These are phyloP conservation scores for Pocillopora damicornis DNA, from an alignment of 64 coral and sea anemone genomes.

Conservation along the genomic window DNA sequence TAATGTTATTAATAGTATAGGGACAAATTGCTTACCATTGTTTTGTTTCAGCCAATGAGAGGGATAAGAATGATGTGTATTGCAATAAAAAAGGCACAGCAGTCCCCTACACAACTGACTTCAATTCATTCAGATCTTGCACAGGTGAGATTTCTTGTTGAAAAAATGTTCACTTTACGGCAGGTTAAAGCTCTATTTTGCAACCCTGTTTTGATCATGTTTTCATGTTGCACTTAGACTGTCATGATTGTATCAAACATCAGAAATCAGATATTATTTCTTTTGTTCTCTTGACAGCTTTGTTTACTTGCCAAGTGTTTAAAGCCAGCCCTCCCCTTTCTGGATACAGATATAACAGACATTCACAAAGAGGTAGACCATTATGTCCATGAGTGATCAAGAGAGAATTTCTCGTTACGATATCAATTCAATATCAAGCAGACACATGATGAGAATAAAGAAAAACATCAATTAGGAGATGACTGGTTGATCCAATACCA, in stretches of 20 bases:
- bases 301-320: slow-evolving; percentile 96
- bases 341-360: slow-evolving; percentile 82
- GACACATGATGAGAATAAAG: too few relatives aligned
- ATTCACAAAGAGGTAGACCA: slow-evolving; percentile 86
- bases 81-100: slow-evolving; percentile 78
- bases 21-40: background rate
- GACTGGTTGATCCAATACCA: too few relatives aligned
- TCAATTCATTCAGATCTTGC: slow-evolving; percentile 93
- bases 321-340: slow-evolving; percentile 75
- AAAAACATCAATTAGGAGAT: too few relatives aligned
- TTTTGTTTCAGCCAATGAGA: slow-evolving; percentile 76
- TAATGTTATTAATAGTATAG: background rate
- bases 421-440: too few relatives aligned
- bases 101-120: slow-evolving; percentile 69
- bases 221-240: too few relatives aligned
- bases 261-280: background rate
- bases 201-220: too few relatives aligned
- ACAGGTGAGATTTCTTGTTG: slow-evolving; percentile 49
- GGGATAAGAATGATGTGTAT: slow-evolving; percentile 88
- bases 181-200: background rate
- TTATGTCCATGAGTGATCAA: too few relatives aligned
- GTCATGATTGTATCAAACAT: background rate
- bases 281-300: slow-evolving; percentile 43
- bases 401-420: too few relatives aligned
- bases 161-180: background rate